Conservation (phyloP, 2,113 vertebrate species). For the Notarius lentiginosus region DNA sequence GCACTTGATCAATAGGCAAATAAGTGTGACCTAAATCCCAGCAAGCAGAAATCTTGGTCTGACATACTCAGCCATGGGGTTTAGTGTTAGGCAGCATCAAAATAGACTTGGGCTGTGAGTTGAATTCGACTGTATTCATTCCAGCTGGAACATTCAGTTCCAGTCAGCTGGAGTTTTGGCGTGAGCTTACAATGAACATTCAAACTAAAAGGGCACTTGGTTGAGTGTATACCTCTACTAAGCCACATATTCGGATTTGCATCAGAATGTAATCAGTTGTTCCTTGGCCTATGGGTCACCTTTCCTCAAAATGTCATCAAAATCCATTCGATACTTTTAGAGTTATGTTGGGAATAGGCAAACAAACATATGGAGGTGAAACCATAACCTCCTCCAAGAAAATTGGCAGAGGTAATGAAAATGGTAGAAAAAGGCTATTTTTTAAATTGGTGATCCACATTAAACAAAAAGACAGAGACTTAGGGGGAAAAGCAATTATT, state of each 20-base stretch:
- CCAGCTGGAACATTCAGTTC: conserved; percentile 29
- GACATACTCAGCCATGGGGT: neutral
- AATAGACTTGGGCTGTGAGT: conserved; percentile 17
- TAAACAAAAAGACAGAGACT: neutral
- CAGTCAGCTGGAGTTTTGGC: conserved; percentile 12
- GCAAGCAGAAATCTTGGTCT: neutral
- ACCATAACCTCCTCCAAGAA: too few relatives aligned
- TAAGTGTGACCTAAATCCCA: neutral
- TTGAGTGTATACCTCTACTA: too few relatives aligned
- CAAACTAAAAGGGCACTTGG: neutral
- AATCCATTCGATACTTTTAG: too few relatives aligned
- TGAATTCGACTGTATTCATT: conserved; percentile 28
- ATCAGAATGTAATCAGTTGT: too few relatives aligned
- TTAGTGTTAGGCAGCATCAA: neutral
- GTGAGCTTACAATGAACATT: neutral
- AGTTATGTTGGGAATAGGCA: too few relatives aligned
- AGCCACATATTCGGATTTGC: too few relatives aligned
- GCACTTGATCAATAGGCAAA: neutral
- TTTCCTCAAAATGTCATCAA: too few relatives aligned
- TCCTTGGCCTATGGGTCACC: too few relatives aligned
- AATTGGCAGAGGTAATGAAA: neutral
- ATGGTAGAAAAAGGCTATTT: neutral
- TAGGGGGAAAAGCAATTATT: neutral
- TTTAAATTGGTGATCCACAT: neutral
- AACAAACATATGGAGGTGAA: too few relatives aligned